Conservation (phyloP, 2,888 invertebrate genomes). For the Deilephila elpenor region DNA sequence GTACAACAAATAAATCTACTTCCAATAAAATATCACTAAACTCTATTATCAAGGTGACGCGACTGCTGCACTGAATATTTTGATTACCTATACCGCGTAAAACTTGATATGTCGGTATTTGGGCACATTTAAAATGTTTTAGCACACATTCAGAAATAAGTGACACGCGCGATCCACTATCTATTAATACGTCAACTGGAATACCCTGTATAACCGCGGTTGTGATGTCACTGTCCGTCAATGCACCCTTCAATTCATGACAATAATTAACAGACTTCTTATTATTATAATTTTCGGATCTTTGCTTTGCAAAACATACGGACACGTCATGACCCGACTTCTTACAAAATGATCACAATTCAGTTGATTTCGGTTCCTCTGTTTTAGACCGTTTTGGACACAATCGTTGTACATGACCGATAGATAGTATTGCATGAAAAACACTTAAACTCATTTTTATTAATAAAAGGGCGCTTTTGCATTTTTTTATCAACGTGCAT, state of each 20-base stretch:
- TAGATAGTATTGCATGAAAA: background rate
- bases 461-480: too few relatives aligned
- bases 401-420: background rate
- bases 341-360: background rate
- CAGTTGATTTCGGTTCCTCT: background rate
- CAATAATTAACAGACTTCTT: background rate
- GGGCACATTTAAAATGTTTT: slow-evolving; percentile 29
- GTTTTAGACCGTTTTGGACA: background rate
- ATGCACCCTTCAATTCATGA: background rate
- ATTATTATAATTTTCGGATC: background rate
- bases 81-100: slow-evolving; percentile 43
- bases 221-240: slow-evolving; percentile 32
- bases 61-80: too few relatives aligned
- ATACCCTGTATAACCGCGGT: slow-evolving; percentile 39
- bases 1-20: slow-evolving; percentile 38
- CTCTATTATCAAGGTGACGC: slow-evolving; percentile 38
- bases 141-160: too few relatives aligned
- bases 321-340: background rate
- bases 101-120: slow-evolving; percentile 29
- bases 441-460: background rate
- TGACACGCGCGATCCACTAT: too few relatives aligned
- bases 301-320: background rate
- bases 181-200: too few relatives aligned
- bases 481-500: too few relatives aligned
- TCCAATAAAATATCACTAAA: slow-evolving; percentile 39